These are phyloP conservation scores for Nymphicus hollandicus DNA, from an alignment of 2,113 vertebrate genomes.

Conservation along the genomic window DNA sequence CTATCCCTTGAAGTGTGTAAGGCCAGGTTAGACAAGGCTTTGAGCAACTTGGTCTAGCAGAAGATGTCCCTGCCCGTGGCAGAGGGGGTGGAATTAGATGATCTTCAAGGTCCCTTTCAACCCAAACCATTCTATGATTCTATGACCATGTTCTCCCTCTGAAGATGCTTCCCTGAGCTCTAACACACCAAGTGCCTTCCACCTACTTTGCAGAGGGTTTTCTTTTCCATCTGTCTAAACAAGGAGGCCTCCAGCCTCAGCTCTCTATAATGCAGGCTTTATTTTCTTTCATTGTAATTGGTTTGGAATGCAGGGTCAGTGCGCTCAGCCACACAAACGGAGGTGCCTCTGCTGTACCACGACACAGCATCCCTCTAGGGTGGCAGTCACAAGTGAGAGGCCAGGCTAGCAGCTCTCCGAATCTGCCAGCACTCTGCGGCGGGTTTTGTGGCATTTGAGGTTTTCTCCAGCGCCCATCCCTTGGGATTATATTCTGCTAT, in stretches of 20 bases:
- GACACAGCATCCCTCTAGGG: neutral
- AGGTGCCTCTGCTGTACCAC: neutral
- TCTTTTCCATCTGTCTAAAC: neutral
- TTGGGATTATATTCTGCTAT: neutral
- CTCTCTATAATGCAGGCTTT: neutral
- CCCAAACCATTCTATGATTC: neutral
- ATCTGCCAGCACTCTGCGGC: accelerated
- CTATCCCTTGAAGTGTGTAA: neutral
- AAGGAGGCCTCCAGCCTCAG: neutral
- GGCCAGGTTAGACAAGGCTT: neutral
- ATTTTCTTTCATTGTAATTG: accelerated
- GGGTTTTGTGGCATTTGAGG: neutral
- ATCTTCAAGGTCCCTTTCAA: neutral
- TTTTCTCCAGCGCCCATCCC: neutral
- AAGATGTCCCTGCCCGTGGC: neutral
- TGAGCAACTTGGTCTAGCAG: neutral
- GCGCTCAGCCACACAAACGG: accelerated
- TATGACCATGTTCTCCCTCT: neutral
- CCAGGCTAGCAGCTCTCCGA: neutral
- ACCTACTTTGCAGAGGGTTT: neutral
- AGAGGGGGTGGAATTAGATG: neutral
- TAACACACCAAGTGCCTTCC: neutral
- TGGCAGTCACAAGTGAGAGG: neutral
- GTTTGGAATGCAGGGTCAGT: neutral
- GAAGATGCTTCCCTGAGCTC: neutral